Percentiles rank a stretch among this genome's conserved stretches.
Evolutionary conservation across 2,113 vertebrate species (phyloP).

Genomic region (Silurus glanis): DNA sequence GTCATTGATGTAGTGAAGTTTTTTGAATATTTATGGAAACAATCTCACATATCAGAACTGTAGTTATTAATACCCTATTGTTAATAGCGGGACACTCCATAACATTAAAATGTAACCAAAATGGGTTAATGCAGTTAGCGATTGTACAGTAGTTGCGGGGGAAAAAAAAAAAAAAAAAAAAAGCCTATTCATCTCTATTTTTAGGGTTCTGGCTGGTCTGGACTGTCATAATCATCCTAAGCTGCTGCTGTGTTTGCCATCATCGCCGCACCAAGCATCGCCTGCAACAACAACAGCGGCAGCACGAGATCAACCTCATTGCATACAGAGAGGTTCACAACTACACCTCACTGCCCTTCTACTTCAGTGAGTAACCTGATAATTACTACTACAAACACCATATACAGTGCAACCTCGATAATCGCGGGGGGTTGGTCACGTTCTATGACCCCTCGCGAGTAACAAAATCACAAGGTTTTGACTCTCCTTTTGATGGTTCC

Average conservation of each 20-base stretch:
- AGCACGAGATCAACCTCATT: conserved; percentile 95
- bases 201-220: conserved; percentile 97
- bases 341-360: conserved; percentile 87
- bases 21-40: too few species aligned
- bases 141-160: neutral
- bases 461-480: too few species aligned
- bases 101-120: neutral
- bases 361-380: conserved; percentile 71
- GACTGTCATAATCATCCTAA: conserved; percentile 91
- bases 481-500: too few species aligned
- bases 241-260: conserved; percentile 90
- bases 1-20: neutral
- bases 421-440: too few species aligned
- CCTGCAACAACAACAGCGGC: conserved; percentile 90
- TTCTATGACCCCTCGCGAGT: too few species aligned
- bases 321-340: conserved; percentile 93
- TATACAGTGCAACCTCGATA: too few species aligned
- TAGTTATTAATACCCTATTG: neutral
- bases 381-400: neutral
- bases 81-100: neutral
- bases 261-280: conserved; percentile 92
- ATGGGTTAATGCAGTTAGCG: neutral
- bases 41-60: neutral
- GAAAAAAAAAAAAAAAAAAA: too few species aligned
- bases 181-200: neutral